Conservation (phyloP, 2,797 vertebrate genomes). For the Adelosebastes latens region DNA sequence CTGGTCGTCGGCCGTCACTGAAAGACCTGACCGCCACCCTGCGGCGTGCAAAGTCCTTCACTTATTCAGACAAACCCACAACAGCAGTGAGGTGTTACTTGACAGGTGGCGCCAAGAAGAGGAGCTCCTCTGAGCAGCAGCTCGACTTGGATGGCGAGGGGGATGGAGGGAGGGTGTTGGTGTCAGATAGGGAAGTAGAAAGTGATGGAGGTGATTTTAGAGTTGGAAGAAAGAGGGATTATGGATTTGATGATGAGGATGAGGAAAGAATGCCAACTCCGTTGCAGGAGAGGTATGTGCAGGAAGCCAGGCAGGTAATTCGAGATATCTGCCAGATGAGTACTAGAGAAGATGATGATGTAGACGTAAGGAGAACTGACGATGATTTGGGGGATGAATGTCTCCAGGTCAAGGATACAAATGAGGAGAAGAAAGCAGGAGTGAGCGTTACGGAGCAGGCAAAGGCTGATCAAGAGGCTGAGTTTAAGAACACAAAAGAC, state of each 20-base stretch:
- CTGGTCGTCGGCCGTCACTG: slow-evolving; percentile 86
- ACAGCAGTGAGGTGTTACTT: slow-evolving; percentile 69
- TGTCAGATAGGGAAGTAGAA: slow-evolving; percentile 80
- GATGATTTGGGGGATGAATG: slow-evolving; percentile 72
- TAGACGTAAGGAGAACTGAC: slow-evolving; percentile 33
- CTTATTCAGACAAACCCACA: slow-evolving; percentile 89
- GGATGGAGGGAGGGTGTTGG: slow-evolving; percentile 64
- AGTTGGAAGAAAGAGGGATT: slow-evolving; percentile 58
- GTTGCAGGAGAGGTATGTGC: slow-evolving; percentile 91
- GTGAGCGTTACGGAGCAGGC: slow-evolving; percentile 32
- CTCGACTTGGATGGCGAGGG: slow-evolving; percentile 77
- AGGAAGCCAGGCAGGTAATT: slow-evolving; percentile 95
- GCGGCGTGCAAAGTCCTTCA: slow-evolving; percentile 95
- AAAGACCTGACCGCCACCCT: slow-evolving; percentile 97
- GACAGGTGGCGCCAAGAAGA: slow-evolving; percentile 80
- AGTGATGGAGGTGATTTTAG: slow-evolving; percentile 79
- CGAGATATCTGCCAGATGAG: slow-evolving; percentile 95
- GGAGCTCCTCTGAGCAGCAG: slow-evolving; percentile 91
- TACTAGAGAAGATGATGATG: slow-evolving; percentile 82
- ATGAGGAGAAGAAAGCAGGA: slow-evolving; percentile 35
- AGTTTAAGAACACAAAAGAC: slow-evolving; percentile 57
- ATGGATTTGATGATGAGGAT: slow-evolving; percentile 65
- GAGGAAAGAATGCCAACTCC: slow-evolving; percentile 82
- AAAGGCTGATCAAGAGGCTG: slow-evolving; percentile 39
- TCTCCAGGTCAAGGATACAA: slow-evolving; percentile 53